These are phyloP conservation scores for Malaclemys terrapin DNA, from an alignment of 2,113 vertebrate genomes.

Conservation along the genomic window DNA sequence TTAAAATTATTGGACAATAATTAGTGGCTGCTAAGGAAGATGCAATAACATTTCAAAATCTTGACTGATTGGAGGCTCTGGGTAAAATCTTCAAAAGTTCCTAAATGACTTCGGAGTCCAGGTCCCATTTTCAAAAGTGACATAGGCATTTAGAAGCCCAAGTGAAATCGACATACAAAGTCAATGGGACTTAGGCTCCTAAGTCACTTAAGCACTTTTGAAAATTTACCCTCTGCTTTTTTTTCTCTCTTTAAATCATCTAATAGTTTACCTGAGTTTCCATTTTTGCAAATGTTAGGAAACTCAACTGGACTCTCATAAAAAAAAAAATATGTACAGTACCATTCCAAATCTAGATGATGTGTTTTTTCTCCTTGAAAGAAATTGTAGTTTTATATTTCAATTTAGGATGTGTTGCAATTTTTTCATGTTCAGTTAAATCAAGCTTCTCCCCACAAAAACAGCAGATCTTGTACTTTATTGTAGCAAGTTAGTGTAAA, in stretches of 20 bases:
- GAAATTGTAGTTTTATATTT: neutral
- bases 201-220: neutral
- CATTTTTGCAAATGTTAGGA: slow-evolving; percentile 7
- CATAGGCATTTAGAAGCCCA: neutral
- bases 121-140: neutral
- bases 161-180: neutral
- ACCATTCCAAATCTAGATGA: neutral
- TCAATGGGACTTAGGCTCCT: neutral
- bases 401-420: neutral
- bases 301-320: neutral
- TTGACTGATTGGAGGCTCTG: neutral
- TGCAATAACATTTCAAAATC: neutral
- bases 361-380: neutral
- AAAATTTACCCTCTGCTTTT: neutral
- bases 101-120: neutral
- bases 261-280: neutral
- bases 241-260: neutral
- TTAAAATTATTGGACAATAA: neutral
- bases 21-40: neutral
- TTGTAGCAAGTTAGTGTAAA: slow-evolving; percentile 7
- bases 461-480: neutral
- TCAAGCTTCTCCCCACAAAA: slow-evolving; percentile 5
- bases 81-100: neutral
- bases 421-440: neutral
- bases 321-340: neutral